Evolutionary conservation across 2,888 invertebrate species (phyloP), one percentile per base, ranked within the genome.

Genomic region (Eueremaeus valkanovi): DNA sequence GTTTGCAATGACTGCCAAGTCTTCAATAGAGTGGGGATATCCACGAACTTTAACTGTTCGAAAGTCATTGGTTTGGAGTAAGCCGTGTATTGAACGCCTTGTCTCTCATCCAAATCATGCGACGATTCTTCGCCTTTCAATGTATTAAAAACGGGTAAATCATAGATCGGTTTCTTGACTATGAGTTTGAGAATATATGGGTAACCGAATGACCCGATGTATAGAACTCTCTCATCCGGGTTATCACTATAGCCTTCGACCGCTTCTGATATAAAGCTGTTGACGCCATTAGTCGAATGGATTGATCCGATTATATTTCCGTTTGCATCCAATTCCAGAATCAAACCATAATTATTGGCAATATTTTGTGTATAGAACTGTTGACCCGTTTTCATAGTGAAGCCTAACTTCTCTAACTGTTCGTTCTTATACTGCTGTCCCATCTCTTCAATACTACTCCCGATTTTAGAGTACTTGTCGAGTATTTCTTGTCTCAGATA

Each of bases 221-320:
- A 75, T 29, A 75, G 55, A 18, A 75, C 58, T 31, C 75, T 70
- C 42, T 75, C 75, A 31, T 36, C 31, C 9, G 75, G 75, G 13
- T 49, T 72, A 51, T 75, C 75, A 29, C 49, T 51, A n/a, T 49
- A 24, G 1, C 75, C 75, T 36, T 75, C 75, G 16, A 75, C 29
- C 1, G 75, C 75, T 61, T 75, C 75, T 13, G 75, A 75, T 31
- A 75, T 75, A 58, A 75, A 75, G 9, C 58, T 58, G 29, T 75
- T 75, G 75, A 75, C 72, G 16, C 76, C 76, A 45, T 73, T 63
- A 0, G 73, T 36, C 11, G 77, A 77, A 72, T 77, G 77, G 6
- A 77, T 36, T 1, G 75, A 73, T 24, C 68, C 58, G 21, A 77
- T 29, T 3, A 77, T 77, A 31, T 77, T 76, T 33, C 77, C 75